Percentiles rank a stretch among this genome's conserved stretches.
phyloP scores from a whole-genome alignment of 92 coral and sea anemone species.

The Heliopora coerulea region DNA sequence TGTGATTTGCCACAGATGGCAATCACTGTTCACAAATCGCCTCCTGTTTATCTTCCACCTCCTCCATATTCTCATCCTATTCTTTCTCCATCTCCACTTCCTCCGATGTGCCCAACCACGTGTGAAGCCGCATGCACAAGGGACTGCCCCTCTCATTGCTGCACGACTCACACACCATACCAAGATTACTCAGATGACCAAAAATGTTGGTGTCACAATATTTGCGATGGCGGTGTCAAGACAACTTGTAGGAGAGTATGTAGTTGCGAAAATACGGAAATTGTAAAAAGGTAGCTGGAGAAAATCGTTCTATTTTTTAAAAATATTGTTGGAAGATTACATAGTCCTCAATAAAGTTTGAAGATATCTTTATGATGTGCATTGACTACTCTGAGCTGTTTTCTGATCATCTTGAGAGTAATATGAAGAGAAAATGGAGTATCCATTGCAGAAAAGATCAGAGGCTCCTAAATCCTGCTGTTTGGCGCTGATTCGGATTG shows the following conservation, averaged over 20 bases:
- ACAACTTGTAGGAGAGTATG: slow-evolving; percentile 31
- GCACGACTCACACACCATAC: slow-evolving; percentile 29
- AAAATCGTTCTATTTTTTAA: background rate
- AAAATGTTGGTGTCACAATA: slow-evolving; percentile 32
- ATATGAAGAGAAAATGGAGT: too few relatives aligned
- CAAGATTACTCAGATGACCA: slow-evolving; percentile 29
- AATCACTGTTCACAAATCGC: slow-evolving; percentile 10
- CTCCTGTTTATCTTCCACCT: background rate
- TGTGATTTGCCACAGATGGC: slow-evolving; percentile 11
- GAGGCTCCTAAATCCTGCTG: too few relatives aligned
- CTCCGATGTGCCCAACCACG: slow-evolving; percentile 53
- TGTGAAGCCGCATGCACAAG: slow-evolving; percentile 56
- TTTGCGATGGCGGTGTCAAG: background rate
- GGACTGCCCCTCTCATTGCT: slow-evolving; percentile 66
- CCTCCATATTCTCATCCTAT: slow-evolving; percentile 34
- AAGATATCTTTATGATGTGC: too few relatives aligned
- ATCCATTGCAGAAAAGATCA: too few relatives aligned
- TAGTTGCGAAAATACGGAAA: slow-evolving; percentile 39
- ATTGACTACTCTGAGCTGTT: too few relatives aligned
- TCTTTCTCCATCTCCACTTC: slow-evolving; percentile 42
- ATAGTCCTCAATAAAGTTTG: too few relatives aligned
- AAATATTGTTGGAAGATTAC: background rate
- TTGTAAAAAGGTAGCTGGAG: slow-evolving; percentile 13
- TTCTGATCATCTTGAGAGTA: too few relatives aligned
- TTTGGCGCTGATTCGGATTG: too few relatives aligned